These are phyloP conservation scores for Zaprionus davidi DNA, from an alignment of 1,140 invertebrate genomes.

Conservation along the genomic window DNA sequence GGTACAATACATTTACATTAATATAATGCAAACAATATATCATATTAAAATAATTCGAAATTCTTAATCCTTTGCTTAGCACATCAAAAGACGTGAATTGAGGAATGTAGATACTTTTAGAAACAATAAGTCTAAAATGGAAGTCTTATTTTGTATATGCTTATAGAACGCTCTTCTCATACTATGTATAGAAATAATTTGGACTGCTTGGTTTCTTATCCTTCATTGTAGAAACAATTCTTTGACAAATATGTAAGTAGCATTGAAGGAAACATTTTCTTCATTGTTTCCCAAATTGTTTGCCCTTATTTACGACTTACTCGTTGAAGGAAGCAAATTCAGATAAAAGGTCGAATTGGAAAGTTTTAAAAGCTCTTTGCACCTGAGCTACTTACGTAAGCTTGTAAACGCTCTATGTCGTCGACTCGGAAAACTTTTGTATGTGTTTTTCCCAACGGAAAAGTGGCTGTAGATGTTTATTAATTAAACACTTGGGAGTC, in stretches of 20 bases:
- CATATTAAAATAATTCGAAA: no score
- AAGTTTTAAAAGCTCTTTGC: constrained; percentile 67
- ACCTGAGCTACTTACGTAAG: constrained; percentile 59
- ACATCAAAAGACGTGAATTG: no score
- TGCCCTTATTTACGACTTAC: background rate
- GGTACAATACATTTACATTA: background rate
- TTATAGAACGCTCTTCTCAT: background rate
- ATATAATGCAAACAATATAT: background rate
- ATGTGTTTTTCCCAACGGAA: constrained; percentile 37
- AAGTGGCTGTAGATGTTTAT: constrained; percentile 56
- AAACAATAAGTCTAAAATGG: no score
- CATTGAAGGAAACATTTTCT: background rate
- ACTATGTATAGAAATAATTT: no score
- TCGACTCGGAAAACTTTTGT: constrained; percentile 50
- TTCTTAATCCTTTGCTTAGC: no score
- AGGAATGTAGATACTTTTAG: no score
- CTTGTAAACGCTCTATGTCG: constrained; percentile 46
- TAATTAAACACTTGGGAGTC: constrained; percentile 59
- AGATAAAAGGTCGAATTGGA: constrained; percentile 58
- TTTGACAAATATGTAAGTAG: background rate
- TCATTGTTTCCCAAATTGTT: background rate
- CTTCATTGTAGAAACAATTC: background rate
- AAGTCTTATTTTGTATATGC: no score
- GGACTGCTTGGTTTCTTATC: no score
- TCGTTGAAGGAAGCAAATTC: background rate